A percentile compares a stretch with the other conserved stretches of the same genome.
phyloP scores from a whole-genome alignment of 2,797 vertebrate genomes.

The Pteropus rufus region DNA sequence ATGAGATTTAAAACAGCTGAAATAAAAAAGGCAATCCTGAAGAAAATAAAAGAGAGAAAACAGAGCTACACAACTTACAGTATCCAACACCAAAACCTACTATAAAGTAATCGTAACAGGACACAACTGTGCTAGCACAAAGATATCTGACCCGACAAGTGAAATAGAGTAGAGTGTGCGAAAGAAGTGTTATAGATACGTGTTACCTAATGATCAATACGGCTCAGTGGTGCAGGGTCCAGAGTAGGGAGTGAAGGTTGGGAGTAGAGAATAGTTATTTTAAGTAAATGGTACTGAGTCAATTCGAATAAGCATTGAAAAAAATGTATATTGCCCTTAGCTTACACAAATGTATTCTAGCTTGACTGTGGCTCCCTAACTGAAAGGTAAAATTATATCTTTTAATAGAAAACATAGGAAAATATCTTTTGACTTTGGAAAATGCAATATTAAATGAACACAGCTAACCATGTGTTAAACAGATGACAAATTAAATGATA shows the following conservation, averaged over 20 bases:
- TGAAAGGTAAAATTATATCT: neutral
- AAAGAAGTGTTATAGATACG: neutral
- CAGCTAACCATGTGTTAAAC: neutral
- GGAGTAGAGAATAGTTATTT: neutral
- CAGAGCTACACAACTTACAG: neutral
- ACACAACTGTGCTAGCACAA: no score
- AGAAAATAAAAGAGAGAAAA: neutral
- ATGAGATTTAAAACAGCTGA: neutral
- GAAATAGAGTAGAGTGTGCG: neutral
- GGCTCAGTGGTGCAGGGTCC: no score
- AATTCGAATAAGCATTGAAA: no score
- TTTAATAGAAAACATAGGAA: neutral
- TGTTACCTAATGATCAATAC: neutral
- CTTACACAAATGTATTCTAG: neutral
- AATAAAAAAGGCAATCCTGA: neutral
- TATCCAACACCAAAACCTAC: neutral
- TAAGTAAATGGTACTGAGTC: neutral
- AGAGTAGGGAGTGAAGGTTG: neutral
- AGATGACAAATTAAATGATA: neutral
- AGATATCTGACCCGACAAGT: neutral
- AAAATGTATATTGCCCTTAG: neutral
- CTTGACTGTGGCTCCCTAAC: neutral
- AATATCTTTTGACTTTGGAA: neutral
- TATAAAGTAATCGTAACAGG: neutral
- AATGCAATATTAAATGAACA: neutral